These are phyloP conservation scores for Moxostoma hubbsi DNA, from an alignment of 2,797 vertebrate genomes.

Conservation along the genomic window DNA sequence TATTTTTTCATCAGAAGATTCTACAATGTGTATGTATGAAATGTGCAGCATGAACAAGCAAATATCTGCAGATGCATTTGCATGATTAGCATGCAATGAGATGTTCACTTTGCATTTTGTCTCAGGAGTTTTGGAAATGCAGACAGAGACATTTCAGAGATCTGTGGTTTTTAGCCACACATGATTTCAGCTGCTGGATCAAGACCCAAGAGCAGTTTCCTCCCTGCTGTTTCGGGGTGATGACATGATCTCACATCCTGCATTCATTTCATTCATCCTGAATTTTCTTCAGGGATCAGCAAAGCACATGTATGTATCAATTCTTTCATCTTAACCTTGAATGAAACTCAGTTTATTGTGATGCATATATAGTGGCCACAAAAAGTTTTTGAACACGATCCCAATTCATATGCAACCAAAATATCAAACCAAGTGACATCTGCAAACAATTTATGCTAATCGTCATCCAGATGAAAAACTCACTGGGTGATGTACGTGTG, in stretches of 20 bases:
- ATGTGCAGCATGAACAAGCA: no score
- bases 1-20: no score
- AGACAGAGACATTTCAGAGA: conserved; percentile 35
- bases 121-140: conserved; percentile 17
- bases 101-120: background rate
- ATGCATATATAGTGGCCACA: background rate
- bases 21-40: no score
- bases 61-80: background rate
- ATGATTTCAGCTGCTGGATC: conserved; percentile 50
- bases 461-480: no score
- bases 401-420: background rate
- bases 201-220: conserved; percentile 21
- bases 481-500: no score
- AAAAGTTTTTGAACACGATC: background rate
- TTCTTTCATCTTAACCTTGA: background rate
- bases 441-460: no score
- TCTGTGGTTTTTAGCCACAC: conserved; percentile 34
- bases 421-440: no score
- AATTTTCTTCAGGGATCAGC: conserved; percentile 33
- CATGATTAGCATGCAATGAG: background rate
- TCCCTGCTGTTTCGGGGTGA: conserved; percentile 42
- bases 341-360: background rate
- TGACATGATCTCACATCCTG: conserved; percentile 25
- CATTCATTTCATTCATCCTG: conserved; percentile 26
- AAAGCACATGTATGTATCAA: conserved; percentile 55